phyloP scores from a whole-genome alignment of 2,113 vertebrate genomes.

The Zosterops borbonicus region DNA sequence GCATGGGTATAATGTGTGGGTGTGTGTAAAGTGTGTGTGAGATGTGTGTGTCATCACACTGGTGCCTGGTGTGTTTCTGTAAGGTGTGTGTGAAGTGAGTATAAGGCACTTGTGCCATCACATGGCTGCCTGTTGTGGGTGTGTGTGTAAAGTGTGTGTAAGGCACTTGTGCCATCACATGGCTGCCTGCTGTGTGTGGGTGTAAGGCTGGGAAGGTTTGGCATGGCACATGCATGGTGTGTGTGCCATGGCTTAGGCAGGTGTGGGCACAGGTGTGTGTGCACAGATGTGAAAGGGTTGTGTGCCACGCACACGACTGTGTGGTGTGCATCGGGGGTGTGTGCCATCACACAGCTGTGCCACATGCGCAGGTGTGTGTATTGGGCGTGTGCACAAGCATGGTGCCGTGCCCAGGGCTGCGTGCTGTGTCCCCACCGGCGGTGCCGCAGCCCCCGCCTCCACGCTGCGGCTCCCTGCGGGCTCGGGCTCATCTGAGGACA shows the following conservation, averaged over 20 bases:
- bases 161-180: background rate
- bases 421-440: background rate
- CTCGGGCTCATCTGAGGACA: slow-evolving; percentile 57
- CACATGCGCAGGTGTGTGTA: rapidly evolving
- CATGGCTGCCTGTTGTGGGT: background rate
- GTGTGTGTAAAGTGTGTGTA: background rate
- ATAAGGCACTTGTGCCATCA: background rate
- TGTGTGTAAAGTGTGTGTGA: background rate
- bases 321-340: rapidly evolving
- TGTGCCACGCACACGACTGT: rapidly evolving
- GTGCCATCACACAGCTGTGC: background rate
- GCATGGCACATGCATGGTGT: rapidly evolving
- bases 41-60: background rate
- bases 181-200: background rate
- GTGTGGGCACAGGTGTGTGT: rapidly evolving
- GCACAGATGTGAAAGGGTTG: background rate
- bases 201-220: background rate
- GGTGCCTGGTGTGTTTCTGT: background rate
- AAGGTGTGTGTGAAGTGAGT: background rate
- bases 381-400: background rate
- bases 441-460: background rate
- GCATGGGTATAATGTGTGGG: too few relatives aligned
- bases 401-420: background rate
- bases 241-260: background rate
- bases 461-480: slow-evolving; percentile 48